phyloP scores from a whole-genome alignment of 2,797 vertebrate genomes.

The Phylloscopus collybita region DNA sequence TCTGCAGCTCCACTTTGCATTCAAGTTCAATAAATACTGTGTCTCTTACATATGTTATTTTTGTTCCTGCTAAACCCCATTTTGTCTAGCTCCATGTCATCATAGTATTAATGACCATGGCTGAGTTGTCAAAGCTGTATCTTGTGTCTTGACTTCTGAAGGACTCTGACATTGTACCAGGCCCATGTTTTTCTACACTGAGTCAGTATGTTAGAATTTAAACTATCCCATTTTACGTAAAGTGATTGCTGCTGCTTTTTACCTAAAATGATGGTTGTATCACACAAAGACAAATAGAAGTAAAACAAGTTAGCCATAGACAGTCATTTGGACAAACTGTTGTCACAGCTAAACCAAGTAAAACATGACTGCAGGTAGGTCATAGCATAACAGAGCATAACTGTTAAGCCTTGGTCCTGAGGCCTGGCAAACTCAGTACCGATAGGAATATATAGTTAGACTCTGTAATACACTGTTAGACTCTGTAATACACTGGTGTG shows the following conservation, averaged over 20 bases:
- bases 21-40: neutral
- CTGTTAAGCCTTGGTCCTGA: neutral
- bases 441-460: neutral
- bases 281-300: neutral
- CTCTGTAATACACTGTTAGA: neutral
- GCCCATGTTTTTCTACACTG: neutral
- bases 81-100: neutral
- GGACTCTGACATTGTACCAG: neutral
- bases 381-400: neutral
- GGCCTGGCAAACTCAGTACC: neutral
- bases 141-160: neutral
- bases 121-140: neutral
- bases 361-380: neutral
- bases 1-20: neutral
- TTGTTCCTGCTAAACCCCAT: neutral
- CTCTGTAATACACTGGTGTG: neutral
- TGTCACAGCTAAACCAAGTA: neutral
- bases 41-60: neutral
- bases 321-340: neutral
- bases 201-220: accelerated
- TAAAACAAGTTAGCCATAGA: neutral
- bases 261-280: neutral
- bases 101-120: neutral
- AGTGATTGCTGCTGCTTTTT: neutral
- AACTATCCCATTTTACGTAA: neutral